phyloP scores from a whole-genome alignment of 2,888 invertebrate genomes.

The Ecliptopera silaceata region DNA sequence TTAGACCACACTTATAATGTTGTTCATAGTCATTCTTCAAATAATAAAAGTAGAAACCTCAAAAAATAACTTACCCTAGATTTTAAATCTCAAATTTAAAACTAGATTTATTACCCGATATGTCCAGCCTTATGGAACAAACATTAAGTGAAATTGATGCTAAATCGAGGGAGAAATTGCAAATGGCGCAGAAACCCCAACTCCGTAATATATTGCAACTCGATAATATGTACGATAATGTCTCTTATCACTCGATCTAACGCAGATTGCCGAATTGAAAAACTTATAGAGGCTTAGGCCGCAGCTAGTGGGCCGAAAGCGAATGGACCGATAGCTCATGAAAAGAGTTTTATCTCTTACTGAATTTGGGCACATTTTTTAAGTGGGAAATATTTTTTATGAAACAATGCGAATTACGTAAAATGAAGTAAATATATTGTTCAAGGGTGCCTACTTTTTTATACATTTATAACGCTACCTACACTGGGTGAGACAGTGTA shows the following conservation, averaged over 20 bases:
- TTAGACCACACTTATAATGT: too few relatives aligned
- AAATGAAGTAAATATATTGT: too few relatives aligned
- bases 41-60: too few relatives aligned
- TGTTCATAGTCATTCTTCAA: too few relatives aligned
- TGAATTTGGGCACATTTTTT: neutral
- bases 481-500: too few relatives aligned
- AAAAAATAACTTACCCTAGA: too few relatives aligned
- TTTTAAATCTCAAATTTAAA: neutral
- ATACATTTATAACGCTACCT: too few relatives aligned
- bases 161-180: constrained; percentile 34
- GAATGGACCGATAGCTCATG: constrained; percentile 16
- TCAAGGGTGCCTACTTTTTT: too few relatives aligned
- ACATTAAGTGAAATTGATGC: constrained; percentile 23
- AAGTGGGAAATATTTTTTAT: too few relatives aligned
- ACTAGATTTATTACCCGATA: neutral
- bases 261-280: constrained; percentile 39
- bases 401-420: too few relatives aligned
- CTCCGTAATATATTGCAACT: constrained; percentile 31
- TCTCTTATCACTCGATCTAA: constrained; percentile 34
- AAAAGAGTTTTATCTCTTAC: constrained; percentile 1
- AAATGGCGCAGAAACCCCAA: constrained; percentile 43
- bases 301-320: constrained; percentile 10
- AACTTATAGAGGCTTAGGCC: constrained; percentile 38
- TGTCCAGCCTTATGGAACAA: constrained; percentile 1
- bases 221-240: constrained; percentile 38